These are phyloP conservation scores for Rhombomys opimus DNA, from an alignment of 2,113 vertebrate genomes.

Conservation along the genomic window DNA sequence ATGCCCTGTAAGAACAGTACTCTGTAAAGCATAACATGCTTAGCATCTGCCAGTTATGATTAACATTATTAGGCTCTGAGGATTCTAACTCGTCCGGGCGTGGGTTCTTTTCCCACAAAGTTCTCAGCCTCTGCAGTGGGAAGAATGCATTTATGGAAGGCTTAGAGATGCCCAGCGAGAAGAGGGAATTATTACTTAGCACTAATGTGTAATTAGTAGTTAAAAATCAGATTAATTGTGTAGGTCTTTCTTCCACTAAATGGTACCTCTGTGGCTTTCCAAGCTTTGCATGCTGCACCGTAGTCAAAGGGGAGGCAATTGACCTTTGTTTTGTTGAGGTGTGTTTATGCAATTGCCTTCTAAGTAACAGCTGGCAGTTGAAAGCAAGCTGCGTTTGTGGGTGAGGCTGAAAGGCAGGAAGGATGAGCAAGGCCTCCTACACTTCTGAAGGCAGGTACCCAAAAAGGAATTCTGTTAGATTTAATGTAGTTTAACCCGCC, in stretches of 20 bases:
- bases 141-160: neutral
- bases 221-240: slow-evolving; percentile 66
- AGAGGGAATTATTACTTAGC: slow-evolving; percentile 50
- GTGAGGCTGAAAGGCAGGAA: neutral
- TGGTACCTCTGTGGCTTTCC: slow-evolving; percentile 57
- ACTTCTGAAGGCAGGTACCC: neutral
- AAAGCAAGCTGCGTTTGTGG: slow-evolving; percentile 42
- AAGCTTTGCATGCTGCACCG: neutral
- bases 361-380: slow-evolving; percentile 33
- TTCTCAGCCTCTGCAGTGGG: slow-evolving; percentile 5
- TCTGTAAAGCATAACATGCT: neutral
- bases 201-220: slow-evolving; percentile 69
- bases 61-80: slow-evolving; percentile 30
- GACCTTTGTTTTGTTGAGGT: slow-evolving; percentile 38
- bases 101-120: slow-evolving; percentile 43
- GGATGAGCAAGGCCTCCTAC: neutral
- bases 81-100: slow-evolving; percentile 12
- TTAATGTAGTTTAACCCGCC: neutral
- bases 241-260: slow-evolving; percentile 66
- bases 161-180: neutral
- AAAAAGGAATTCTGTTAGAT: neutral
- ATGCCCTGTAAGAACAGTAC: neutral
- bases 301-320: slow-evolving; percentile 23
- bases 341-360: slow-evolving; percentile 29
- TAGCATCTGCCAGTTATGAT: slow-evolving; percentile 52